Percentiles rank a stretch among this genome's conserved stretches.
phyloP scores from a whole-genome alignment of 2,113 vertebrate species.

The Bos indicus region DNA sequence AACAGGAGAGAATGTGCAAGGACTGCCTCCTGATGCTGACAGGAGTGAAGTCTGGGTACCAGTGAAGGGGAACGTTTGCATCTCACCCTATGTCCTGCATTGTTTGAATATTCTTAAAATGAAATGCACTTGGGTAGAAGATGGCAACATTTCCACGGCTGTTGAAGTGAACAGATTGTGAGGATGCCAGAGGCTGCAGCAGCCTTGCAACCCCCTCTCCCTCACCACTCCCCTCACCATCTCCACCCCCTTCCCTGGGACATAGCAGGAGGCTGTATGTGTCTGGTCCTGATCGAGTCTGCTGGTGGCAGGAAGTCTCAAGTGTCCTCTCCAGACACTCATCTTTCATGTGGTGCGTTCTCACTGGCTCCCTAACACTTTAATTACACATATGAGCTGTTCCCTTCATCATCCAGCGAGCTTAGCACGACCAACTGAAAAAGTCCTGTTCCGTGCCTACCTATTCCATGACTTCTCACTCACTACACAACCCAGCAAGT shows the following conservation, averaged over 20 bases:
- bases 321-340: background rate
- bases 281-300: background rate
- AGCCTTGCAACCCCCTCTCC: background rate
- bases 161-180: background rate
- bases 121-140: background rate
- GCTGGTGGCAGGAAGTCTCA: background rate
- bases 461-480: background rate
- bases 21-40: background rate
- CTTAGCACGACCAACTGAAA: background rate
- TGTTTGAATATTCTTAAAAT: background rate
- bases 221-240: background rate
- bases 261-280: background rate
- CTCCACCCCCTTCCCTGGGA: too few species aligned
- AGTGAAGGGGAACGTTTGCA: background rate
- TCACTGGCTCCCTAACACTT: background rate
- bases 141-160: background rate
- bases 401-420: background rate
- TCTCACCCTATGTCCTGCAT: background rate
- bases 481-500: background rate
- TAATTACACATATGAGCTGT: background rate
- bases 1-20: background rate
- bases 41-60: background rate
- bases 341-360: background rate
- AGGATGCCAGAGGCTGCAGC: background rate
- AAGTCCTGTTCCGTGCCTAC: fast-evolving